Percentiles rank a stretch among this genome's conserved stretches.
phyloP scores from a whole-genome alignment of 2,888 invertebrate species.

The Drosophila pegasa region DNA sequence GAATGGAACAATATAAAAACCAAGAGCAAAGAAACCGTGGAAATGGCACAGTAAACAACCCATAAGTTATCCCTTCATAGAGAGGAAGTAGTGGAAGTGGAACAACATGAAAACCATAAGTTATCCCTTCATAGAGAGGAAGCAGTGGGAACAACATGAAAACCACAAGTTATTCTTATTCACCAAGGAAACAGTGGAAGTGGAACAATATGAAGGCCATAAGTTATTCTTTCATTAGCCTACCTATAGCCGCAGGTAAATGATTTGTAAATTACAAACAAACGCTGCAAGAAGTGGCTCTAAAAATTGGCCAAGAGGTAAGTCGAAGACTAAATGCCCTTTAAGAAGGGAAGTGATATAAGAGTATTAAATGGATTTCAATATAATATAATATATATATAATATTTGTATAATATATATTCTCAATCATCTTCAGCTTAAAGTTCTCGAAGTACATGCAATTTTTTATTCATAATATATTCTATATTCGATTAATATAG shows the following conservation, averaged over 20 bases:
- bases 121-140: not conserved
- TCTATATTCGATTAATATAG: no score
- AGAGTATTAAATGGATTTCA: no score
- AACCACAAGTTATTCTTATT: not conserved
- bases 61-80: no score
- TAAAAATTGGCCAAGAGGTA: not conserved
- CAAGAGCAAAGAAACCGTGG: no score
- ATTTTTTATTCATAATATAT: no score
- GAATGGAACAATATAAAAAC: no score
- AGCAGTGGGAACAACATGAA: not conserved
- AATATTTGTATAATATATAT: no score
- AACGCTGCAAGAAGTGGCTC: slow-evolving; percentile 8
- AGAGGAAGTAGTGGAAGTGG: not conserved
- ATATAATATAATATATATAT: no score
- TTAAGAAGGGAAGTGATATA: not conserved
- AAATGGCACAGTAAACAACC: no score
- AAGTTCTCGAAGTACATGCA: no score
- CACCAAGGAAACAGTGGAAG: slow-evolving; percentile 1
- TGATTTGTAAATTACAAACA: slow-evolving; percentile 51
- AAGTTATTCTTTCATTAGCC: slow-evolving; percentile 9
- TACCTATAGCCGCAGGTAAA: slow-evolving; percentile 23
- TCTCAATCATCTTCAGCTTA: no score
- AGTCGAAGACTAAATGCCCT: not conserved
- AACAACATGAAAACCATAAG: not conserved
- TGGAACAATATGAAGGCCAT: not conserved